Evolutionary conservation across 2,113 vertebrate species (phyloP), one percentile per base, ranked within the genome.

Genomic region (Hippolais icterina): DNA sequence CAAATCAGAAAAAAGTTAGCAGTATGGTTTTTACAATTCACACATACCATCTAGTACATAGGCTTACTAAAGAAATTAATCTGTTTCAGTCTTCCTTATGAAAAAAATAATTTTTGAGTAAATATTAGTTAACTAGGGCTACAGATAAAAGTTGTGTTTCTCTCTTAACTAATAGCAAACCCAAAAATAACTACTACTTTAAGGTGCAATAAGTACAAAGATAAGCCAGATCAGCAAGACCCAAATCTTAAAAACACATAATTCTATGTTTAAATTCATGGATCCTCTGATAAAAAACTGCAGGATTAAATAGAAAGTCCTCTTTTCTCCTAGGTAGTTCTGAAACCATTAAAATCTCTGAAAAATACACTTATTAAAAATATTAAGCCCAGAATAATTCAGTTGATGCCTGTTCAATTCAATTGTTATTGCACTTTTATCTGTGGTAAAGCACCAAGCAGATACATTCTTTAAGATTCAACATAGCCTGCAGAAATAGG

Each of bases 51-150:
- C 92, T 74, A 89, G 46, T 35, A 66, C 35, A 65, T 17, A 76
- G 53, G 80, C 9, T 83, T 46, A 83, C 79, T 90, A 63, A 41
- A 93, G 11, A 74, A 93, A 90, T 57, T 9, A 0, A 57, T 78
- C 75, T 93, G 33, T 50, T 83, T 72, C 60, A 59, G 10, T 25
- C 39, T 63, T 88, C 71, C 56, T 71, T 66, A 33, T 11, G 41
- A 83, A 76, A 70, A 77, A 44, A 92, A 11, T 74, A 70, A 93
- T 94, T 97, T 93, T 66, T 83, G 63, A 86, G 66, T 72, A 96
- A 96, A 66, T 83, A 60, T 53, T 5, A 87, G 25, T 88, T 70
- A 47, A 66, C 25, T 75, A 50, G n/a, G 19, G 33, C 39, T 75
- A 71, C 20, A 64, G 23, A 88, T 35, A 56, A 59, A 91, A 87